A percentile compares a stretch with the other conserved stretches of the same genome.
phyloP scores from a whole-genome alignment of 1,140 invertebrate genomes.

The Brachionus rotundiformis region DNA sequence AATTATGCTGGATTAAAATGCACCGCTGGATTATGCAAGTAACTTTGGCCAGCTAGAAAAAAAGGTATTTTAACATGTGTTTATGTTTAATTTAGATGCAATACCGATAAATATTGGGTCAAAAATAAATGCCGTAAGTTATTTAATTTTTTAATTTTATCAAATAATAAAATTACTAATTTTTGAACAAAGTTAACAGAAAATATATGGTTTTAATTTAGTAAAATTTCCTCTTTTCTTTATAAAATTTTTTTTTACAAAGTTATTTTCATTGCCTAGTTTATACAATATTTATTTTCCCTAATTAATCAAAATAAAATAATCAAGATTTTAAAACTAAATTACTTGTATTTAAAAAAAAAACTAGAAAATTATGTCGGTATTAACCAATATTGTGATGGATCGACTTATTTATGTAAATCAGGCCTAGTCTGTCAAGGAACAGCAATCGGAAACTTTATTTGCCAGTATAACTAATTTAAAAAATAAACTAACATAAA shows the following conservation, averaged over 20 bases:
- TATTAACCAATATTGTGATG: constrained; percentile 32
- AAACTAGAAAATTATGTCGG: constrained; percentile 21
- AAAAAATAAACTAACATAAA: neutral
- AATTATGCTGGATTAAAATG: constrained; percentile 14
- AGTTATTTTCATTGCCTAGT: too few relatives aligned
- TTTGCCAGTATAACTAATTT: neutral
- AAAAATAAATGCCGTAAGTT: constrained; percentile 21
- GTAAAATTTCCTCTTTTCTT: too few relatives aligned
- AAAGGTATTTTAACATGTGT: neutral
- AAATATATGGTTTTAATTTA: too few relatives aligned
- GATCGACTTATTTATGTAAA: neutral
- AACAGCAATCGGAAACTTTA: neutral
- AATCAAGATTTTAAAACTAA: too few relatives aligned
- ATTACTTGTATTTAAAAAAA: too few relatives aligned
- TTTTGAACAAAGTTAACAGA: too few relatives aligned
- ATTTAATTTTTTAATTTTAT: too few relatives aligned
- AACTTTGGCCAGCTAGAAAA: neutral
- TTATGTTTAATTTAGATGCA: neutral
- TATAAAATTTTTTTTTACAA: too few relatives aligned
- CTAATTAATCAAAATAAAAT: too few relatives aligned
- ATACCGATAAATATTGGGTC: neutral
- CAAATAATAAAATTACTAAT: too few relatives aligned
- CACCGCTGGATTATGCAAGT: neutral
- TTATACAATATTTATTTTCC: too few relatives aligned
- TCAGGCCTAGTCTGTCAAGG: neutral